Evolutionary conservation across 64 coral and sea anemone genomes (phyloP).

Genomic region (Catalaphyllia jardinei): DNA sequence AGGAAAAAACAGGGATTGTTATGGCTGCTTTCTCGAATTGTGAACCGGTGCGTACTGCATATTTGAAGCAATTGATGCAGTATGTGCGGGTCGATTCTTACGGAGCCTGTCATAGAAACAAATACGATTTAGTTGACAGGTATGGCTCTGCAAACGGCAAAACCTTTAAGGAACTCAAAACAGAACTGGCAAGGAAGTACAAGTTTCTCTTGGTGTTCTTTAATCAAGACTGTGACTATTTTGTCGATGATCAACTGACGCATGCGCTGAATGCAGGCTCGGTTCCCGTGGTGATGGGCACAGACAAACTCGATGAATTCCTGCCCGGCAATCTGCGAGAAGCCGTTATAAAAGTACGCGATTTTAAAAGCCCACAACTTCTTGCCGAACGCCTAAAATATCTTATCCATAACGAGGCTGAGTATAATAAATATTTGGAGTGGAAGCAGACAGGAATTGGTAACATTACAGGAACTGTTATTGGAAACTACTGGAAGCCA

Average conservation of each 20-base stretch:
- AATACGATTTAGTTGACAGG: not conserved
- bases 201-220: slow-evolving; percentile 54
- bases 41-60: slow-evolving; percentile 45
- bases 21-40: slow-evolving; percentile 53
- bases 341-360: slow-evolving; percentile 55
- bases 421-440: not conserved
- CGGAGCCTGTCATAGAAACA: slow-evolving; percentile 52
- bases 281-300: not conserved
- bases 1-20: slow-evolving; percentile 31
- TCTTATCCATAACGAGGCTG: slow-evolving; percentile 52
- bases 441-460: not conserved
- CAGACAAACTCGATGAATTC: not conserved
- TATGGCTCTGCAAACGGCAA: too few species aligned
- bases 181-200: not conserved
- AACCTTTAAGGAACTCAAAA: too few species aligned
- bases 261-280: slow-evolving; percentile 46
- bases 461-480: not conserved
- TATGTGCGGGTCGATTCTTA: slow-evolving; percentile 58
- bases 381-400: slow-evolving; percentile 57
- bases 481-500: not conserved
- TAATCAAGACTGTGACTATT: slow-evolving; percentile 11
- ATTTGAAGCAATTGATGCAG: slow-evolving; percentile 56
- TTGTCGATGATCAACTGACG: slow-evolving; percentile 50
- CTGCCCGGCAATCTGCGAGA: slow-evolving; percentile 40
- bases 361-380: slow-evolving; percentile 5